Conservation (phyloP, 2,113 vertebrate genomes). For the Chunga burmeisteri region DNA sequence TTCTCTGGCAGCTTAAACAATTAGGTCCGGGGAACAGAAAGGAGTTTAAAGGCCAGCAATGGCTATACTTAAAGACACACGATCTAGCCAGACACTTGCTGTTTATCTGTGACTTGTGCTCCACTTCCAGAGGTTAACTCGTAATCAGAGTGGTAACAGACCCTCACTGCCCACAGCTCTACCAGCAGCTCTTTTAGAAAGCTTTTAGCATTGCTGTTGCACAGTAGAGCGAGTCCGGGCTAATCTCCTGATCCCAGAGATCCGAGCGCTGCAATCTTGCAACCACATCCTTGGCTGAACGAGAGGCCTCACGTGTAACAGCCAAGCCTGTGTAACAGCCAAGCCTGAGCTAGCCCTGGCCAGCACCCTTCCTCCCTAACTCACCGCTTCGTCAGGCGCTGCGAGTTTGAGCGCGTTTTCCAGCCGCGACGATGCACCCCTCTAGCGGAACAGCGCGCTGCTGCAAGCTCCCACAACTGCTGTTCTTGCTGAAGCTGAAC, state of each 20-base stretch:
- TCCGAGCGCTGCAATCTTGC: not conserved
- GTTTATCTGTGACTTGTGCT: not conserved
- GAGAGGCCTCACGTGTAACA: not conserved
- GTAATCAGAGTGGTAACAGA: not conserved
- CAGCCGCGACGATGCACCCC: not conserved
- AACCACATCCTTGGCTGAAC: not conserved
- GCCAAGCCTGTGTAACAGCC: not conserved
- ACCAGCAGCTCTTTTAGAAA: not conserved
- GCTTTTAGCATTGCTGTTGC: not conserved
- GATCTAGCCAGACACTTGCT: not conserved
- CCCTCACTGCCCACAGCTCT: not conserved
- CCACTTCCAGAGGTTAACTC: not conserved
- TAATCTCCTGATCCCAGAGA: conserved; percentile 2
- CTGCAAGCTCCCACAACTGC: fast-evolving
- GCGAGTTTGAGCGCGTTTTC: fast-evolving
- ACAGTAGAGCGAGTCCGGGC: fast-evolving
- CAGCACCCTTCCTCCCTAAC: not conserved
- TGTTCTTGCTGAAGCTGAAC: too few species aligned
- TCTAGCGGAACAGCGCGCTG: not conserved
- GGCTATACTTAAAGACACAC: not conserved
- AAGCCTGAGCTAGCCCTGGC: not conserved
- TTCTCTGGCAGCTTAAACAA: not conserved
- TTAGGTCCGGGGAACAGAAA: not conserved
- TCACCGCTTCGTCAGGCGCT: not conserved
- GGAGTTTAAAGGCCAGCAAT: not conserved